These are phyloP conservation scores for Eupelmus urozonus DNA, from an alignment of 2,888 invertebrate species.

Conservation along the genomic window DNA sequence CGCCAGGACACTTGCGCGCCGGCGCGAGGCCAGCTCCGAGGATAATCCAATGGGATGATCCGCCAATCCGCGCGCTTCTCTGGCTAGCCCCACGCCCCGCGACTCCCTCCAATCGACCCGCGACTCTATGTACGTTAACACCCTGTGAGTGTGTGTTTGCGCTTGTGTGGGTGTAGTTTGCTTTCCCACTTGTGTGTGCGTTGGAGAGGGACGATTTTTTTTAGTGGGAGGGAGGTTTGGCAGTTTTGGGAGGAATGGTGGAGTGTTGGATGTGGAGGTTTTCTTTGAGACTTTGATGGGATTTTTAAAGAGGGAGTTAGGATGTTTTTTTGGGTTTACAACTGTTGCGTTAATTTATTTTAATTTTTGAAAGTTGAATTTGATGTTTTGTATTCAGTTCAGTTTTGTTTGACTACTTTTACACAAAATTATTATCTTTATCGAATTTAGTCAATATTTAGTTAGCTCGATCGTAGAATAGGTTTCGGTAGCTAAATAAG, in stretches of 20 bases:
- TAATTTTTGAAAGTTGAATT: too few relatives aligned
- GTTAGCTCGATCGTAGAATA: too few relatives aligned
- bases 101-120: constrained; percentile 45
- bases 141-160: constrained; percentile 29
- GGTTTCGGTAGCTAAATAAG: too few relatives aligned
- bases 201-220: too few relatives aligned
- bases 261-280: too few relatives aligned
- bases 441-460: too few relatives aligned
- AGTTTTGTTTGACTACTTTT: neutral
- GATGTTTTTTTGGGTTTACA: too few relatives aligned
- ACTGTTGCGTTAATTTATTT: too few relatives aligned
- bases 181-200: too few relatives aligned
- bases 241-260: neutral
- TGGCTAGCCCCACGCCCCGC: constrained; percentile 62
- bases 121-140: constrained; percentile 30
- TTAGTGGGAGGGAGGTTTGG: too few relatives aligned
- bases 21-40: constrained; percentile 59
- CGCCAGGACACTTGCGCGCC: constrained; percentile 21
- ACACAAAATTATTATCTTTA: neutral
- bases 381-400: neutral
- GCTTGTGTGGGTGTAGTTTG: neutral
- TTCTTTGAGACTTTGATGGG: too few relatives aligned
- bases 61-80: constrained; percentile 70
- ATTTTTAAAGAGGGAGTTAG: too few relatives aligned
- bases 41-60: constrained; percentile 78